Evolutionary conservation across 2,113 vertebrate genomes (phyloP).

Genomic region (Heloderma charlesbogerti): DNA sequence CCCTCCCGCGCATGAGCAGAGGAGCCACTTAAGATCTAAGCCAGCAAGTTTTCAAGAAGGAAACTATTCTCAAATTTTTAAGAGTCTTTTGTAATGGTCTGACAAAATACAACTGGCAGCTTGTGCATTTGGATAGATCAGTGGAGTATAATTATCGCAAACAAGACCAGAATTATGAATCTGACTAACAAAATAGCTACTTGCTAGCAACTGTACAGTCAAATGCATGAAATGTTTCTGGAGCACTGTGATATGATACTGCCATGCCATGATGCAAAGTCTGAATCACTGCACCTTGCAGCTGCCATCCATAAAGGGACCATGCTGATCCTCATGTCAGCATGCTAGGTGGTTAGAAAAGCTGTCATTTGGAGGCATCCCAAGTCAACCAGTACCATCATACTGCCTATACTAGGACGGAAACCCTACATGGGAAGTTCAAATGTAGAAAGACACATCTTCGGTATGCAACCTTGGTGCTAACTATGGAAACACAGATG

Average conservation of each 20-base stretch:
- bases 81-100: neutral
- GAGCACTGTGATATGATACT: neutral
- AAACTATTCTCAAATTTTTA: neutral
- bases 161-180: no score
- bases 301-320: neutral
- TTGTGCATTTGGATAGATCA: neutral
- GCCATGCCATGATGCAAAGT: neutral
- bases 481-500: neutral
- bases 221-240: neutral
- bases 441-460: neutral
- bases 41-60: neutral
- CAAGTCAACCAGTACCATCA: neutral
- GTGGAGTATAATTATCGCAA: neutral
- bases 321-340: neutral
- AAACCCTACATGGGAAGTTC: neutral
- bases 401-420: neutral
- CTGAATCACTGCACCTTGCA: neutral
- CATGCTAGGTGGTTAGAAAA: neutral
- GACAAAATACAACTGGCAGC: neutral
- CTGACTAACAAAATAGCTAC: neutral
- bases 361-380: neutral
- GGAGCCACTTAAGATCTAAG: neutral
- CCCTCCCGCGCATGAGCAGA: neutral
- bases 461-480: neutral
- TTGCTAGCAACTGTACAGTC: neutral